Base-by-base conservation (phyloP, 1,140 invertebrate species). In the Polypedilum vanderplanki region DNA sequence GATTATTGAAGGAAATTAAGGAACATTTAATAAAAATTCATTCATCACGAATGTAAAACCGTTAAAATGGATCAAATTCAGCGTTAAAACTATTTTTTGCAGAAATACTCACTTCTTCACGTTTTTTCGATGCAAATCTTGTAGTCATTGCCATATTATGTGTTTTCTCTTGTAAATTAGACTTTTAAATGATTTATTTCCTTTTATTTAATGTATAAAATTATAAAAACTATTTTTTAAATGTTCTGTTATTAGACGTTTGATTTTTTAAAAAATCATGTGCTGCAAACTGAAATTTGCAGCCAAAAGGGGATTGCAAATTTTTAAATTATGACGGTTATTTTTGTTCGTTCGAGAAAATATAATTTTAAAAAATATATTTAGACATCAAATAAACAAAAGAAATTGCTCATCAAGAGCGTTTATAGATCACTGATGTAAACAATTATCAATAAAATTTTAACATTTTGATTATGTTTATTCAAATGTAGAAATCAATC, bases 71-170 rank as follows among this genome's bases (percentile, higher is more conserved):
- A 70, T 18, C 17, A 18, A 18, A 70, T 15, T n/a, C 46, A 70
- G 65, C 65, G 20, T 70, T 70, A 20, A 20, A 22, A 18, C 5
- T 33, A 7, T 70, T 18, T 70, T 10, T 10, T 3, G 0, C 15
- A 12, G 15, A 57, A 12, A n/a, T 57, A 70, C 65, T 70, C 65
- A 70, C 65, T 12, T 70, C 65, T 18, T 20, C 65, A 18, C 20
- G 15, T 20, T 20, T 20, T 12, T 70, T 70, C 7, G 17, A 8
- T 18, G n/a, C n/a, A 12, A 20, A 70, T 18, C 65, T n/a, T 20
- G 65, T 70, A 18, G 65, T 22, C 65, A 70, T 70, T 70, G 65
- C 65, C 65, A 70, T 70, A 4, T 57, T 8, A n/a, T 4, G n/a
- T 57, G 46, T 57, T 57, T 1, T n/a, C 15, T 15, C 10, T 9